Conservation (phyloP, 2,888 invertebrate genomes). For the Phaedon cochleariae region DNA sequence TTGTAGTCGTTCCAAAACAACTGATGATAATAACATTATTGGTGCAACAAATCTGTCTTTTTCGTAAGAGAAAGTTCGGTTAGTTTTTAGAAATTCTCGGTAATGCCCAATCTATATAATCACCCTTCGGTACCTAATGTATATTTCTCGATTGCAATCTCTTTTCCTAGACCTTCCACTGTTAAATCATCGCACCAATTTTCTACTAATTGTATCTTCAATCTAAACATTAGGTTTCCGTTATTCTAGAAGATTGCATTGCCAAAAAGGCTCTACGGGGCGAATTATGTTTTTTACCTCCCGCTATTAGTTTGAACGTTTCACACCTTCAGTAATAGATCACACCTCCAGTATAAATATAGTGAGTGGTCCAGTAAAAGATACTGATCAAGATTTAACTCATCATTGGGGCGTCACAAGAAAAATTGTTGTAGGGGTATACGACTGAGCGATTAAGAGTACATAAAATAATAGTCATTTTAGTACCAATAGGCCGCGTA, state of each 20-base stretch:
- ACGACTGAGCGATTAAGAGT: background rate
- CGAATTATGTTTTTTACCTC: slow-evolving; percentile 30
- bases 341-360: slow-evolving; percentile 23
- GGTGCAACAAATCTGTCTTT: too few species aligned
- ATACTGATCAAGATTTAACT: background rate
- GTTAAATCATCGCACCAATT: slow-evolving; percentile 1
- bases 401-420: background rate
- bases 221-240: background rate
- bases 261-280: slow-evolving; percentile 5
- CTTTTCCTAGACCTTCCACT: background rate
- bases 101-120: background rate
- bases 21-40: too few species aligned
- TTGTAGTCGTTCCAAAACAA: too few species aligned
- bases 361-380: background rate
- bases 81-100: background rate
- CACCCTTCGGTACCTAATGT: background rate
- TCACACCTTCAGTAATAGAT: slow-evolving; percentile 43
- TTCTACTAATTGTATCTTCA: background rate
- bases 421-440: background rate
- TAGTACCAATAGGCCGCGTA: too few species aligned
- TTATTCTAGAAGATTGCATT: background rate
- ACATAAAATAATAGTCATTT: too few species aligned
- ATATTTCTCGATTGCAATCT: background rate
- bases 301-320: slow-evolving; percentile 37
- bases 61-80: background rate